Percentiles rank a stretch among this genome's conserved stretches.
These are phyloP conservation scores for Tipula vernalis DNA, from an alignment of 2,888 invertebrate species.

Conservation along the genomic window DNA sequence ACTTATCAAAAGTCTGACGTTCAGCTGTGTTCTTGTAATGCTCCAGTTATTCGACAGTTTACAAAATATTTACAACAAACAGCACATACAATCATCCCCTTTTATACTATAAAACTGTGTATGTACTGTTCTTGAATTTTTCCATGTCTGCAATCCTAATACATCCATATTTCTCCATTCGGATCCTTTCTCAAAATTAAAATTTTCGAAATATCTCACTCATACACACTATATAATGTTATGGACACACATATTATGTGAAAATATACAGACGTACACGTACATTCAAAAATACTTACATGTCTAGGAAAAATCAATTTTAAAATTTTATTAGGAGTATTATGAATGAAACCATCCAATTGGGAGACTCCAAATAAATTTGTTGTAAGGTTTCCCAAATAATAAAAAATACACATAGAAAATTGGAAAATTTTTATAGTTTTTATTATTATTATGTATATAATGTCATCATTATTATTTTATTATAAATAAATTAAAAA, in stretches of 20 bases:
- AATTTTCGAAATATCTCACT: neutral
- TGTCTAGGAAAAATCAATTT: neutral
- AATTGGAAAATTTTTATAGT: neutral
- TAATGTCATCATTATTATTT: neutral
- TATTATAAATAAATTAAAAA: neutral
- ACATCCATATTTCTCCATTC: neutral
- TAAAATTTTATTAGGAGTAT: neutral
- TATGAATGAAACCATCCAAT: neutral
- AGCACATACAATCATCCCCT: no score
- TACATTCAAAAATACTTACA: neutral
- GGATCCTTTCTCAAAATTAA: neutral
- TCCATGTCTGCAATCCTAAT: neutral
- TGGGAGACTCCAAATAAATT: neutral
- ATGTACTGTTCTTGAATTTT: no score
- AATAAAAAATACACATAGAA: neutral
- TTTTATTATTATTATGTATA: neutral
- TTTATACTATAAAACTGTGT: no score
- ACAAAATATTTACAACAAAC: no score
- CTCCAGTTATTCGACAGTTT: no score
- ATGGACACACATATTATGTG: neutral
- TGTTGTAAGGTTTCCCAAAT: neutral
- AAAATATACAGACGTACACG: neutral
- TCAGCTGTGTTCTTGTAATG: no score
- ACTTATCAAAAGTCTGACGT: no score
- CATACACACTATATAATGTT: neutral